Evolutionary conservation across 92 coral and sea anemone genomes (phyloP).

Genomic region (Hydrozoanthus gracilis): DNA sequence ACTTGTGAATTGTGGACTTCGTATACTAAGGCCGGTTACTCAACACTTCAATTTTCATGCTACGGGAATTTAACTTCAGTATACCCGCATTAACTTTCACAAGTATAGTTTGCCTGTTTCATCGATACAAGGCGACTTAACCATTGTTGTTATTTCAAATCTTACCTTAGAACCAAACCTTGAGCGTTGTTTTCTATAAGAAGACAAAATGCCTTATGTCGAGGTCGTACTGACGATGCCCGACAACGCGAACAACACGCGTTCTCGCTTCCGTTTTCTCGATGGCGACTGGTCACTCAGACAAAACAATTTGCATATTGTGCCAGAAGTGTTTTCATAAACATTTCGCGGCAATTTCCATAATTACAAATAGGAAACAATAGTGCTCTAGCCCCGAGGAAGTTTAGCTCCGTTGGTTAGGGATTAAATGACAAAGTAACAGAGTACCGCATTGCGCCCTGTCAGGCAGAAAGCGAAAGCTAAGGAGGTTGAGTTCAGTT

Average conservation of each 20-base stretch:
- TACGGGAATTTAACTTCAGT: background rate
- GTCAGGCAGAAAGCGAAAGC: background rate
- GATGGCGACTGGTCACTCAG: constrained; percentile 18
- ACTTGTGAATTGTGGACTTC: too few species aligned
- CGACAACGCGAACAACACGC: background rate
- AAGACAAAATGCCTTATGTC: background rate
- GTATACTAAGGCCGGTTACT: too few species aligned
- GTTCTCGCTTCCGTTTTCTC: background rate
- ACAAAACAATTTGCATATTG: constrained; percentile 45
- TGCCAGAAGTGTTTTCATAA: constrained; percentile 1
- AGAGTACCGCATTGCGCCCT: background rate
- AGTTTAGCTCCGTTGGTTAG: background rate
- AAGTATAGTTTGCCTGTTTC: background rate
- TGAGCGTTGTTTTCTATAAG: background rate
- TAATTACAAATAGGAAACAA: constrained; percentile 4
- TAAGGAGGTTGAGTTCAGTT: background rate
- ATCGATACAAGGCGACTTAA: background rate
- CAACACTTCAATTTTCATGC: background rate
- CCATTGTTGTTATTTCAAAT: background rate
- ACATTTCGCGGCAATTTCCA: constrained; percentile 29
- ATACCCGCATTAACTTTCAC: background rate
- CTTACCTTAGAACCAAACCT: background rate
- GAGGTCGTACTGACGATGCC: background rate
- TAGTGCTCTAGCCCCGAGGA: background rate
- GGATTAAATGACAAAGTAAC: background rate